Percentiles rank a stretch among this genome's conserved stretches.
Conservation (phyloP, 2,113 vertebrate genomes). For the Motacilla alba region DNA sequence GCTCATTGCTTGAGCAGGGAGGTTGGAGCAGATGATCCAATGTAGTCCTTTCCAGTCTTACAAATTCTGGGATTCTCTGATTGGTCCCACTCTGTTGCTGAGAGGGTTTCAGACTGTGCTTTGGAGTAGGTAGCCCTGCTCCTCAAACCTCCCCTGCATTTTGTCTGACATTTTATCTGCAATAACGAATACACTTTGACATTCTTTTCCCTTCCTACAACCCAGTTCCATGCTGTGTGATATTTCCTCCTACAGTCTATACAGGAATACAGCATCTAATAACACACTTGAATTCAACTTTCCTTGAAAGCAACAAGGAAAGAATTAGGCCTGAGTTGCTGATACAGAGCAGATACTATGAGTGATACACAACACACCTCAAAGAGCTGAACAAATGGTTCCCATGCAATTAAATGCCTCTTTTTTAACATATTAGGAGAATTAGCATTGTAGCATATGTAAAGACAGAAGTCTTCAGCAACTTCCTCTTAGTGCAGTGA, state of each 20-base stretch:
- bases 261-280: background rate
- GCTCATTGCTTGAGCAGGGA: background rate
- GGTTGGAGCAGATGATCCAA: background rate
- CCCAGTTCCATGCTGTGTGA: background rate
- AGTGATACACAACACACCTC: rapidly evolving
- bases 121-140: background rate
- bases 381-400: background rate
- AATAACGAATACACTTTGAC: background rate
- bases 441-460: background rate
- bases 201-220: background rate
- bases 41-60: background rate
- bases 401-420: background rate
- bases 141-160: background rate
- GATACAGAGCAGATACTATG: background rate
- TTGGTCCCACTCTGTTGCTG: rapidly evolving
- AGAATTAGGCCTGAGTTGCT: background rate
- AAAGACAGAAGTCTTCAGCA: background rate
- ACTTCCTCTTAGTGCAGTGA: background rate
- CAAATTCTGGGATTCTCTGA: background rate
- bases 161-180: background rate
- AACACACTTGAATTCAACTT: background rate
- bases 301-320: background rate
- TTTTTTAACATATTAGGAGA: background rate
- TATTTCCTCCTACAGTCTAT: background rate
- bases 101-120: background rate